phyloP scores from a whole-genome alignment of 2,888 invertebrate species.

The Polia nebulosa region DNA sequence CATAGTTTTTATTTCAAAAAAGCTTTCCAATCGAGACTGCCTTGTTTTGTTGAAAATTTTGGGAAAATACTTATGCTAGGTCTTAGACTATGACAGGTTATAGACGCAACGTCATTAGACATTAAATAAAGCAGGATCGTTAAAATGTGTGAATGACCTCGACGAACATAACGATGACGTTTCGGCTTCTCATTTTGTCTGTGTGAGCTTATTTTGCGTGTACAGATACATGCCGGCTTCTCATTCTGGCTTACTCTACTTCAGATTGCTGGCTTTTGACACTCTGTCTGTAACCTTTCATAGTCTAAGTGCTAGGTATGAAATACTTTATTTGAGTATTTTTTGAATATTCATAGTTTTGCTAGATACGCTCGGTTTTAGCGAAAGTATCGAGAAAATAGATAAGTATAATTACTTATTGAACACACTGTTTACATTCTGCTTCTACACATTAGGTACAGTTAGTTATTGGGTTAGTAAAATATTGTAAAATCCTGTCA shows the following conservation, averaged over 20 bases:
- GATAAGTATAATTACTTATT: neutral
- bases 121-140: no score
- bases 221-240: no score
- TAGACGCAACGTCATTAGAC: no score
- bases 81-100: no score
- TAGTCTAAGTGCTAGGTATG: neutral
- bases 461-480: neutral
- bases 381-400: neutral
- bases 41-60: neutral
- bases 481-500: neutral
- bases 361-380: neutral
- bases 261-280: no score
- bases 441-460: neutral
- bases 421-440: neutral
- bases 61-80: no score
- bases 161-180: no score
- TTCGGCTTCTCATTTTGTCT: no score
- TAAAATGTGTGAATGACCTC: no score
- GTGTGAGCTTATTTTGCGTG: no score
- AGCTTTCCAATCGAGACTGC: neutral
- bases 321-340: neutral
- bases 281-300: no score
- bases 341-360: slow-evolving; percentile 7
- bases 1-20: neutral
- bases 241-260: no score